Percentiles rank a stretch among this genome's conserved stretches.
phyloP scores from a whole-genome alignment of 2,113 vertebrate genomes.

The Bungarus multicinctus region DNA sequence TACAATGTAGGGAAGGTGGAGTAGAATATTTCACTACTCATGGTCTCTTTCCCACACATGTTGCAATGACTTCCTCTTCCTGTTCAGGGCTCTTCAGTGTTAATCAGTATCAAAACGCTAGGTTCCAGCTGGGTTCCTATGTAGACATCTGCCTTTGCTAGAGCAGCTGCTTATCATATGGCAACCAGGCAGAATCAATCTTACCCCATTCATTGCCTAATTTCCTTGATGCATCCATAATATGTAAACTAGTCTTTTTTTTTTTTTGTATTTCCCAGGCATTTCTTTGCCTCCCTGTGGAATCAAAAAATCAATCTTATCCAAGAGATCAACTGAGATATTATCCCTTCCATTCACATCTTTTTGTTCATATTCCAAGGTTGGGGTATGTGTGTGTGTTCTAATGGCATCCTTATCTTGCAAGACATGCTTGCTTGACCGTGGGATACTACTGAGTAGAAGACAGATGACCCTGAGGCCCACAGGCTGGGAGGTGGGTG shows the following conservation, averaged over 20 bases:
- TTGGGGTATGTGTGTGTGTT: background rate
- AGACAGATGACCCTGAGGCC: background rate
- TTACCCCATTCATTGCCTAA: background rate
- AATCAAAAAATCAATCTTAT: background rate
- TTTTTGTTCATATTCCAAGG: constrained; percentile 1
- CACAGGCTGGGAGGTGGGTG: background rate
- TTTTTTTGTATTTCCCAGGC: background rate
- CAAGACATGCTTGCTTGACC: background rate
- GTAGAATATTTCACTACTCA: background rate
- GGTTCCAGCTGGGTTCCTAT: background rate
- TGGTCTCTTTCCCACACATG: background rate
- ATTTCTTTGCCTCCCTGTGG: background rate
- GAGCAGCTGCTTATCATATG: background rate
- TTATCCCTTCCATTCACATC: background rate
- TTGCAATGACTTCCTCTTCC: background rate
- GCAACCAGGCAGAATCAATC: background rate
- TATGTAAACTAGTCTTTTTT: background rate
- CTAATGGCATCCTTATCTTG: background rate
- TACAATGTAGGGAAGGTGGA: background rate
- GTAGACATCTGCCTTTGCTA: background rate
- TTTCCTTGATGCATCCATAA: background rate
- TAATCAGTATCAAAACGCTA: background rate
- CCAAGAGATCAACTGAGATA: background rate
- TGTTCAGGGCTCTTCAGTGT: background rate
- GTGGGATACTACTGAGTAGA: constrained; percentile 8